phyloP scores from a whole-genome alignment of 2,113 vertebrate species.

The Misgurnus anguillicaudatus region DNA sequence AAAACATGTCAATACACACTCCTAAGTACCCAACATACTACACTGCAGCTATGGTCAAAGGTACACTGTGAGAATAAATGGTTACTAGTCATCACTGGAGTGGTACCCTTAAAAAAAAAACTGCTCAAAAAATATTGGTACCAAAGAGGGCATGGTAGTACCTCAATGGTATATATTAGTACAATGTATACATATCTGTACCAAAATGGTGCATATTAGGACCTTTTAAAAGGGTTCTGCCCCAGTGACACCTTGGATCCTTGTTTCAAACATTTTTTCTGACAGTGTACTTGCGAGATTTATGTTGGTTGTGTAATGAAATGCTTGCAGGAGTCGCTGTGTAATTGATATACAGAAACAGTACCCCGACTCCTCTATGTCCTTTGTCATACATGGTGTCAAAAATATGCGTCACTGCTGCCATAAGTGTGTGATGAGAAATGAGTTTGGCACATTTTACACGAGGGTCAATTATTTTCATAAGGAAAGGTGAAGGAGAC shows the following conservation, averaged over 20 bases:
- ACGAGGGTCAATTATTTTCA: conserved; percentile 39
- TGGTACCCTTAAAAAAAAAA: too few relatives aligned
- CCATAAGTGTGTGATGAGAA: conserved; percentile 36
- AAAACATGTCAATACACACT: conserved; percentile 11
- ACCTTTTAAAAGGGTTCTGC: too few relatives aligned
- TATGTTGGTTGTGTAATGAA: conserved; percentile 45
- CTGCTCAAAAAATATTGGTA: too few relatives aligned
- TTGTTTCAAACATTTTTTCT: too few relatives aligned
- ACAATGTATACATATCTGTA: too few relatives aligned
- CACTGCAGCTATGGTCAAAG: not conserved
- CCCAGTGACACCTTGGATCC: too few relatives aligned
- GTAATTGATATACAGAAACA: conserved; percentile 49
- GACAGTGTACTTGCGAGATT: conserved; percentile 19
- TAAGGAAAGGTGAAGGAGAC: conserved; percentile 45
- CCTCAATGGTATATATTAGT: too few relatives aligned
- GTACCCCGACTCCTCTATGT: conserved; percentile 37
- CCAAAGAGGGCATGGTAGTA: too few relatives aligned
- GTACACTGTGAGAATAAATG: not conserved
- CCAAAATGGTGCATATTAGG: too few relatives aligned
- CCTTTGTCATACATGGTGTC: conserved; percentile 22
- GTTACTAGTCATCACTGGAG: too few relatives aligned
- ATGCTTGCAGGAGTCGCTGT: conserved; percentile 29
- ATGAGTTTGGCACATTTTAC: conserved; percentile 24
- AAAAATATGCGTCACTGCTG: conserved; percentile 29
- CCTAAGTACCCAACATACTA: conserved; percentile 23